phyloP scores from a whole-genome alignment of 2,888 invertebrate species.

The Priocnemis perturbator region DNA sequence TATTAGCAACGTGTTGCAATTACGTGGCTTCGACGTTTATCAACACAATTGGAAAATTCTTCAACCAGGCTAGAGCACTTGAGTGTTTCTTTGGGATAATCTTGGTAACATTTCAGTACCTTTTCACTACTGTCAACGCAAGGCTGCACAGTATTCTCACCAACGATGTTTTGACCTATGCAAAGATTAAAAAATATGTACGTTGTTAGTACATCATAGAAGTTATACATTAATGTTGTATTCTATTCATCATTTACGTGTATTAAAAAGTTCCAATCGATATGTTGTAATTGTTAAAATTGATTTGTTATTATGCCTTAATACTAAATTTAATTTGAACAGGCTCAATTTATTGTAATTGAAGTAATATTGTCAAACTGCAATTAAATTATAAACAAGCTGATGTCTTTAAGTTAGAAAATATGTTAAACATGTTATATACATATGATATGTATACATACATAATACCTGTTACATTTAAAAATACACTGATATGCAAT shows the following conservation, averaged over 20 bases:
- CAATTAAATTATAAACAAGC: too few species aligned
- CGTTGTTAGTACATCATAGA: slow-evolving; percentile 1
- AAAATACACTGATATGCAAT: neutral
- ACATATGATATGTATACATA: slow-evolving; percentile 4
- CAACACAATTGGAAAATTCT: slow-evolving; percentile 80
- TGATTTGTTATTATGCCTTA: neutral
- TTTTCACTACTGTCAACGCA: slow-evolving; percentile 78
- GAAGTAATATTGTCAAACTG: too few species aligned
- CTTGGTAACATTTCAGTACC: slow-evolving; percentile 79
- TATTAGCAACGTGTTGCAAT: slow-evolving; percentile 69
- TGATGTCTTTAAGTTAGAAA: too few species aligned
- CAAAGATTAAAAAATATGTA: slow-evolving; percentile 3
- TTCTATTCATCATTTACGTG: neutral
- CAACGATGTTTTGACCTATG: slow-evolving; percentile 31
- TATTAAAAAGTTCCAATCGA: neutral
- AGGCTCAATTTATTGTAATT: neutral
- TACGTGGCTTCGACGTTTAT: slow-evolving; percentile 76
- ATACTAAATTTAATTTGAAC: neutral
- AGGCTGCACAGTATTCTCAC: slow-evolving; percentile 67
- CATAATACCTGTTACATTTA: too few species aligned
- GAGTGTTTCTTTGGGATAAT: slow-evolving; percentile 79
- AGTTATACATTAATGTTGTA: neutral
- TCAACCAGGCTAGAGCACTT: slow-evolving; percentile 80
- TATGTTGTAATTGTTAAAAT: neutral
- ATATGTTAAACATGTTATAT: too few species aligned